Conservation (phyloP, 1,140 invertebrate genomes). For the Heliconius congener region DNA sequence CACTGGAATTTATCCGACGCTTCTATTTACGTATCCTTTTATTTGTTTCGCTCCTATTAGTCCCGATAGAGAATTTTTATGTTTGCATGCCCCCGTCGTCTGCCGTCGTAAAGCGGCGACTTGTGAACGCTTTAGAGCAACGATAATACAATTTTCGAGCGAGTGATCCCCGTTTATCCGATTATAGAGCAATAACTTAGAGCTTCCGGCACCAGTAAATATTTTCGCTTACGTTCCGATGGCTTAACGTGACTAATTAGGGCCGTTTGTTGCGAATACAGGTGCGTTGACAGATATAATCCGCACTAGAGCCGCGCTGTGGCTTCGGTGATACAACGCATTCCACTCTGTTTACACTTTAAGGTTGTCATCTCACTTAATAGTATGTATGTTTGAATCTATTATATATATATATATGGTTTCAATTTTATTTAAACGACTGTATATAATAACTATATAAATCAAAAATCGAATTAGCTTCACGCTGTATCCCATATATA, state of each 20-base stretch:
- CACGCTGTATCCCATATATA: too few species aligned
- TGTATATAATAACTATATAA: too few species aligned
- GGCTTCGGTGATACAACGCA: slow-evolving; percentile 15
- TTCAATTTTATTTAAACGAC: too few species aligned
- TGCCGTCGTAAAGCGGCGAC: slow-evolving; percentile 77
- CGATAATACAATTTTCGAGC: slow-evolving; percentile 76
- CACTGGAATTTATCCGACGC: slow-evolving; percentile 77
- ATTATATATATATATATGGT: neutral
- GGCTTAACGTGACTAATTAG: slow-evolving; percentile 73
- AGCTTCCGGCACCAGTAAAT: slow-evolving; percentile 62
- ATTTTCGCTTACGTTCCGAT: slow-evolving; percentile 63
- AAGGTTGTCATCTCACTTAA: neutral
- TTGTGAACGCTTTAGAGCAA: slow-evolving; percentile 74
- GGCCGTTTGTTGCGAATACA: slow-evolving; percentile 64
- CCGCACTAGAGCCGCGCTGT: slow-evolving; percentile 39
- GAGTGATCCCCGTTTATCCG: slow-evolving; percentile 71
- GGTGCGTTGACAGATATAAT: slow-evolving; percentile 69
- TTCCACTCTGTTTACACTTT: slow-evolving; percentile 7
- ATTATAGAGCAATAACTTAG: slow-evolving; percentile 76
- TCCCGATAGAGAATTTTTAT: slow-evolving; percentile 81
- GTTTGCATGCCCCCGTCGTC: slow-evolving; percentile 74
- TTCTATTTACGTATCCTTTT: slow-evolving; percentile 81
- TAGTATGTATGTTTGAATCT: neutral
- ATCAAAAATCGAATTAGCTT: too few species aligned
- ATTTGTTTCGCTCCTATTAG: slow-evolving; percentile 81